Evolutionary conservation across 2,888 invertebrate genomes (phyloP).

Genomic region (Andricus quercusramuli): DNA sequence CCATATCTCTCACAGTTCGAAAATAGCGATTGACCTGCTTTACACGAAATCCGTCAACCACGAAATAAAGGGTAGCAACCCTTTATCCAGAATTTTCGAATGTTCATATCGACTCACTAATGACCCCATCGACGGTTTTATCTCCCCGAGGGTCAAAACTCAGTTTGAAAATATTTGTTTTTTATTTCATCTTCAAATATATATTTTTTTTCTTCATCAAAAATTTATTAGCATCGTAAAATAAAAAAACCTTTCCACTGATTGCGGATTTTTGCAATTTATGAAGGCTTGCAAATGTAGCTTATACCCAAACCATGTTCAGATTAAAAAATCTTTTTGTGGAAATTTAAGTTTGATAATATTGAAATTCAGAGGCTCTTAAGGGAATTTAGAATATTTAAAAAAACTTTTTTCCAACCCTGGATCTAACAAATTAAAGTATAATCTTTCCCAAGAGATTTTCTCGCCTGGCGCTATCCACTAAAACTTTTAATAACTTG

Average conservation of each 20-base stretch:
- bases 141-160: background rate
- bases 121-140: background rate
- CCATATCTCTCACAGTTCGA: slow-evolving; percentile 48
- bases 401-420: background rate
- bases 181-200: background rate
- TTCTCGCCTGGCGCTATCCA: background rate
- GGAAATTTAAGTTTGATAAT: background rate
- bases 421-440: slow-evolving; percentile 14
- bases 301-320: too few relatives aligned
- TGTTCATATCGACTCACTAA: background rate
- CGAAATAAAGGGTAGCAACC: slow-evolving; percentile 45
- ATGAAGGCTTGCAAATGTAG: too few relatives aligned
- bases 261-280: too few relatives aligned
- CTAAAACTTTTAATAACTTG: slow-evolving; percentile 32
- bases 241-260: background rate
- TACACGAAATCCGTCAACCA: slow-evolving; percentile 55
- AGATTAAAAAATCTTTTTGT: too few relatives aligned
- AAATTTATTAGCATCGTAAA: background rate
- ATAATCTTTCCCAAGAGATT: background rate
- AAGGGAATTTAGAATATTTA: background rate
- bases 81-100: slow-evolving; percentile 25
- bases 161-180: background rate
- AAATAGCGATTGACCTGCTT: slow-evolving; percentile 64
- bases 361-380: background rate
- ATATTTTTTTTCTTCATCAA: background rate